Base-by-base conservation (phyloP, 2,113 vertebrate species). In the Larimichthys polyactis region DNA sequence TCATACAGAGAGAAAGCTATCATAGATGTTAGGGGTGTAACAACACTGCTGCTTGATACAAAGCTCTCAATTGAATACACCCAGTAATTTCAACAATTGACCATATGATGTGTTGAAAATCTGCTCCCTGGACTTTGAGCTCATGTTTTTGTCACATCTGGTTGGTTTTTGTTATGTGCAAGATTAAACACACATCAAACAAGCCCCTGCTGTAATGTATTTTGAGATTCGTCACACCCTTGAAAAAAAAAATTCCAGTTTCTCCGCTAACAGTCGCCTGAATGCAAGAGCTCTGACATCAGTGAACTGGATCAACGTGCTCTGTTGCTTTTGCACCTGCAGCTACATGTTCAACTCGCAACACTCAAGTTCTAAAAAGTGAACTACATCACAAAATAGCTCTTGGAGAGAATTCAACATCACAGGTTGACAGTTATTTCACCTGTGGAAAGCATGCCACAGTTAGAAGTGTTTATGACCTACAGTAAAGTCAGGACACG, bases 401-500 rank as follows among this genome's bases (percentile, higher is more conserved):
- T 57, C 32, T 64, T 52, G n/a, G 43, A 58, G 22, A 51, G 20
- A 67, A 64, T 22, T 59, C 9, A 69, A 11, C 27, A 36, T 51
- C 59, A 32, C 51, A 63, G 46, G 11, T 71, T 17, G n/a, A 71
- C 64, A 29, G 68, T 73, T 29, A 32, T 75, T 64, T 63, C 68
- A 87, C 79, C 66, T 84, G 54, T 27, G 74, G 68, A 79, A 57
- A 2, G 32, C 49, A 66, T 29, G 66, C 44, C 70, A 49, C 24
- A 27, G 52, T 69, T 62, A 46, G 1, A 19, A 11, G 48, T 29
- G 71, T 58, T 87, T 80, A 87, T 66, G 40, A 62, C 40, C 64
- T n/a, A 2, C 62, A 29, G 68, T 88, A 81, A 91, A 86, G 78
- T 78, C 65, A 70, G 22, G 12, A 62, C 40, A 83, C 20, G 44